Conservation (phyloP, 2,113 vertebrate genomes). For the Dissostichus mawsoni region DNA sequence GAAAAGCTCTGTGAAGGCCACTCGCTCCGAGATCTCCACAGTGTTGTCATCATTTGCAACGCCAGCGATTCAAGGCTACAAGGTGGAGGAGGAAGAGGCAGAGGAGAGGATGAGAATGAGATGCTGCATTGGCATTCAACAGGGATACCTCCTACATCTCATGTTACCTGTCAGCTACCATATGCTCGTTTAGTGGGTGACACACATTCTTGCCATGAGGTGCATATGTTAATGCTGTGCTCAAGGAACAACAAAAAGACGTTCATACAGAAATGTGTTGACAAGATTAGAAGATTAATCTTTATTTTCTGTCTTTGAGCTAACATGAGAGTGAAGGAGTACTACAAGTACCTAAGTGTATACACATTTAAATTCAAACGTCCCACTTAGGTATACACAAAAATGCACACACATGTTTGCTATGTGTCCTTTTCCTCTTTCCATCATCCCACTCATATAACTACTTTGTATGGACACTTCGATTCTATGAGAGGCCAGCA, state of each 20-base stretch:
- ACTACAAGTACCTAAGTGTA: background rate
- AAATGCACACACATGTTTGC: background rate
- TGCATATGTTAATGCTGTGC: constrained; percentile 16
- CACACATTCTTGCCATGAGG: constrained; percentile 15
- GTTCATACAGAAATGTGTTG: constrained; percentile 3
- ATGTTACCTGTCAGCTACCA: constrained; percentile 59
- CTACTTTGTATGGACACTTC: background rate
- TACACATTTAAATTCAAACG: background rate
- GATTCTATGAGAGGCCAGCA: constrained; percentile 7
- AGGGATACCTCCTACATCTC: constrained; percentile 32
- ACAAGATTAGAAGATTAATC: background rate
- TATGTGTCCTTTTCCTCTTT: background rate
- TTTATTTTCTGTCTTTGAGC: background rate
- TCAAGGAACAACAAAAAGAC: constrained; percentile 19
- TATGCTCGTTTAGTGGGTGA: constrained; percentile 36
- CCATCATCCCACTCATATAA: background rate
- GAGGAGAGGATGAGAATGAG: constrained; percentile 22
- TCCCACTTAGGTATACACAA: background rate
- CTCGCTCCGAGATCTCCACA: constrained; percentile 29
- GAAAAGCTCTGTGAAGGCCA: constrained; percentile 24
- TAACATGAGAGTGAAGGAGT: background rate
- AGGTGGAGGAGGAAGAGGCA: constrained; percentile 11
- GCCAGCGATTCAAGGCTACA: background rate
- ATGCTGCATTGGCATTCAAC: constrained; percentile 54
- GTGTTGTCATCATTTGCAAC: constrained; percentile 15